phyloP scores from a whole-genome alignment of 1,140 invertebrate genomes.

The Elysia chlorotica region DNA sequence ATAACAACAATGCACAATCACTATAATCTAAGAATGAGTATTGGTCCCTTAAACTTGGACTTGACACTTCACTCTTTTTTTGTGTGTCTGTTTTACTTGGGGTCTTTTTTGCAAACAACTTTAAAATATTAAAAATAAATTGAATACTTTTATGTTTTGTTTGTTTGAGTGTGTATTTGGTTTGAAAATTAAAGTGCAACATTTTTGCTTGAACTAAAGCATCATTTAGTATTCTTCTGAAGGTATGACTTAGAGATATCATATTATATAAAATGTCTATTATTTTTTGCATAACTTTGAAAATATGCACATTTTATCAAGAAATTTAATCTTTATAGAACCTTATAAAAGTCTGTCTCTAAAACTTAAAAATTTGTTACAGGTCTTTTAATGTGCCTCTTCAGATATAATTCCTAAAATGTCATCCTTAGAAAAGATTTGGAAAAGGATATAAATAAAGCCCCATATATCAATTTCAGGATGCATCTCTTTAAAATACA shows the following conservation, averaged over 20 bases:
- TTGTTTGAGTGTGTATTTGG: background rate
- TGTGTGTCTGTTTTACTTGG: too few species aligned
- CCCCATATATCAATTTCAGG: background rate
- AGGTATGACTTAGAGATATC: background rate
- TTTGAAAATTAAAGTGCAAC: background rate
- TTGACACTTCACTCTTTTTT: too few species aligned
- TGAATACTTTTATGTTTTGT: too few species aligned
- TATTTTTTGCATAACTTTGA: background rate
- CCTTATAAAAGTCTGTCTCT: background rate
- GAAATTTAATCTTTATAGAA: background rate
- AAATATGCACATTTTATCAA: background rate
- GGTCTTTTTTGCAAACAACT: too few species aligned
- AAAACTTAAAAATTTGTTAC: background rate
- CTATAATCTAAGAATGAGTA: too few species aligned
- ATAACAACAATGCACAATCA: too few species aligned
- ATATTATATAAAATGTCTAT: slow-evolving; percentile 6
- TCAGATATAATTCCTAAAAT: background rate
- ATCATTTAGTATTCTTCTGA: background rate
- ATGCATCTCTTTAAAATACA: background rate
- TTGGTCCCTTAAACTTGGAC: too few species aligned
- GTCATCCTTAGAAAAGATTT: background rate
- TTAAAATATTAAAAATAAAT: too few species aligned
- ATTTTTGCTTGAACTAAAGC: background rate
- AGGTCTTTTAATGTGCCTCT: background rate
- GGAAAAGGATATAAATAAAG: background rate